Base-by-base conservation (phyloP, 2,113 vertebrate genomes). In the Dicaeum eximium region DNA sequence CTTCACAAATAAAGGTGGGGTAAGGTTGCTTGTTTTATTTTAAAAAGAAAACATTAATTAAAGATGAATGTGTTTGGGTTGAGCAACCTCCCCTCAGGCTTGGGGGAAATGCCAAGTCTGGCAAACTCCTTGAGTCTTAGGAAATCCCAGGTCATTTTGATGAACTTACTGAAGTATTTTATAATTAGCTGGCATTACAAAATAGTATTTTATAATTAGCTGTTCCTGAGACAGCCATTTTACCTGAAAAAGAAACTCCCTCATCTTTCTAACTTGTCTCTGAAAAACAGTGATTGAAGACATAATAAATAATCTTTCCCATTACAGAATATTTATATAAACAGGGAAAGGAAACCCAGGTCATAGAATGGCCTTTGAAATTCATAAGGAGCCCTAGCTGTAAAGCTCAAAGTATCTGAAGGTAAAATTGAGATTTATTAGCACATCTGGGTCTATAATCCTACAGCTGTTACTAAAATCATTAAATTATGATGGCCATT, bases 181-280 rank as follows among this genome's bases (percentile, higher is more conserved):
- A 48, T 85, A 95, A 96, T 96, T 96, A 96, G 23, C 44, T 54
- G 92, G 40, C 25, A 62, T n/a, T n/a, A n/a, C n/a, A n/a, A n/a
- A n/a, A n/a, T n/a, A 96, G 69, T 90, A 94, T 90, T 97, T 96
- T 90, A 48, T 85, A 95, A 96, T 96, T 96, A 96, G 23, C 44
- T 62, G 42, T 72, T 96, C 70, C 81, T 35, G 88, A 94, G 62
- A 27, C 86, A 97, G 89, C 66, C 75, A 53, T 95, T 93, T 95
- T 31, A 88, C 72, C 81, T 92, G 58, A 54, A 88, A 95, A 93
- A 93, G 24, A 93, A 95, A 81, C 37, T 64, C 70, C 15, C 33
- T 90, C 58, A 88, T 60, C 65, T 57, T 91, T 77, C 47, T 88
- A 94, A 81, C 45, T 60, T 92, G 35, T 82, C 92, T 35, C 58